Evolutionary conservation across 92 coral and sea anemone species (phyloP), one percentile per base, ranked within the genome.

Genomic region (Nematostella vectensis): DNA sequence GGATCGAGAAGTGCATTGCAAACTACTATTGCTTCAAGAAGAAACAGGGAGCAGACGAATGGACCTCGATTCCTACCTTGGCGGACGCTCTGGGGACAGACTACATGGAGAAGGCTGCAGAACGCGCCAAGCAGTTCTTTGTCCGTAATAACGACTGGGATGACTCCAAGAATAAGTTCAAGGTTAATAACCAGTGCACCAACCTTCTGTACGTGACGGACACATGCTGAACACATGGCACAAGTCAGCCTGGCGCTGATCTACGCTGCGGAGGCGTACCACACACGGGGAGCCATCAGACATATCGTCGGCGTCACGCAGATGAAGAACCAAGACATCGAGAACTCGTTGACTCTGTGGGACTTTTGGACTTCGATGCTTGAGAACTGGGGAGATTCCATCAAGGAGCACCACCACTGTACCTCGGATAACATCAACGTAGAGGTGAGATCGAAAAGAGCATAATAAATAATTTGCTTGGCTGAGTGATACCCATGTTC

Each of bases 361-460:
- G n/a, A 73, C 10, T 37, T 52, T 59, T 64, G 71, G 72, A 30
- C 43, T 10, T 64, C 78, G 15, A 70, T 77, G 69, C 38, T 77
- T 1, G 78, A 77, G 59, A 77, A 77, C 58, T 63, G 74, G 78
- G 83, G 71, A 3, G 68, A 63, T 16, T 31, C 69, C 29, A 63
- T 30, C 65, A 71, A 54, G 50, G 68, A 70, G 39, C 63, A 57
- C 33, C 18, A 25, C n/a, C 75, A 68, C 47, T 74, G 75, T 50
- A 3, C n/a, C n/a, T n/a, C n/a, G n/a, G n/a, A n/a, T n/a, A n/a
- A n/a, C n/a, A n/a, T n/a, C n/a, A n/a, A n/a, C n/a, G n/a, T n/a
- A n/a, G n/a, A n/a, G n/a, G n/a, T n/a, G n/a, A n/a, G n/a, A n/a
- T n/a, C n/a, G n/a, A n/a, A n/a, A n/a, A n/a, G n/a, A n/a, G n/a